phyloP scores from a whole-genome alignment of 2,113 vertebrate genomes.

The Peromyscus leucopus region DNA sequence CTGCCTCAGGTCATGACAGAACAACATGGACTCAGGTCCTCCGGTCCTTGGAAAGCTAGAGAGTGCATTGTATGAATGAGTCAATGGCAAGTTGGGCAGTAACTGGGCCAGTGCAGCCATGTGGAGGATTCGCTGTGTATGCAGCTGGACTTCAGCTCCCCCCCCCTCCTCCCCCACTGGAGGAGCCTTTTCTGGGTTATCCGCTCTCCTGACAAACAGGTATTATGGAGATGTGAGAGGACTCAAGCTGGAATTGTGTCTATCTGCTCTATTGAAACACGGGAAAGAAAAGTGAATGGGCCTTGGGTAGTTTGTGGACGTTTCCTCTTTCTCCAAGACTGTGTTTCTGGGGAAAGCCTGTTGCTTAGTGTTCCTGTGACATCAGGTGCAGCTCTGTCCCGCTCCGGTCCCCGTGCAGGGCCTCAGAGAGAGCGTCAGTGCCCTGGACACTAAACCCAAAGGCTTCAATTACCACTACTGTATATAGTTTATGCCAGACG shows the following conservation, averaged over 20 bases:
- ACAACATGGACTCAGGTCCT: neutral
- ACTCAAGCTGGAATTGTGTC: neutral
- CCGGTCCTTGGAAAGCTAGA: neutral
- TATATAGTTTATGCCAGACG: no score
- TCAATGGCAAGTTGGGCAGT: neutral
- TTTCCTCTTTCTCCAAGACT: neutral
- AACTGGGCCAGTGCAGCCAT: neutral
- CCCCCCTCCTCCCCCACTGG: neutral
- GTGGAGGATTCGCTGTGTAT: neutral
- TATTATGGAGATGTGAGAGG: neutral
- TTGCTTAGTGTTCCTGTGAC: neutral
- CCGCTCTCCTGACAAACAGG: neutral
- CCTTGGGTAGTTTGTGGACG: neutral
- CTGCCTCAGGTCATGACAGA: neutral
- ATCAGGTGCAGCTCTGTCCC: rapidly evolving
- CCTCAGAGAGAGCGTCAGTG: neutral
- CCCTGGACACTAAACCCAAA: neutral
- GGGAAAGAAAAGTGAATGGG: neutral
- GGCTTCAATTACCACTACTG: neutral
- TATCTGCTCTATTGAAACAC: neutral
- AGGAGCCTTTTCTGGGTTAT: neutral
- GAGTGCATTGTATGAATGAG: neutral
- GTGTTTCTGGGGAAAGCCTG: neutral
- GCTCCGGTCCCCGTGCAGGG: rapidly evolving
- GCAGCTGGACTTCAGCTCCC: neutral